Percentiles rank a stretch among this genome's conserved stretches.
Conservation (phyloP, 2,888 invertebrate genomes). For the Eilema depressum region DNA sequence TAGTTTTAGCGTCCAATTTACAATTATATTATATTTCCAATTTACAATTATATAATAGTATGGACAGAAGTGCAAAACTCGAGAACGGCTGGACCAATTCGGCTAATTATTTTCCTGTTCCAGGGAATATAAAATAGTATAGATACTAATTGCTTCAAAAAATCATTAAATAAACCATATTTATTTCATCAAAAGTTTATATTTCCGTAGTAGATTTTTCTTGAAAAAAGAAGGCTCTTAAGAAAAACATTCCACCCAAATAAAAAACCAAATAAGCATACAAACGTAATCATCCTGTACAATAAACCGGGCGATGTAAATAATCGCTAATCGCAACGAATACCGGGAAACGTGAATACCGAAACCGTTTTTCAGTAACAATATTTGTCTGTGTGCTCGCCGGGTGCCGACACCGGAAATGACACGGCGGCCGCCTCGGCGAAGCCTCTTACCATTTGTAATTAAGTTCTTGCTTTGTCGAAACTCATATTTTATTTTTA, state of each 20-base stretch:
- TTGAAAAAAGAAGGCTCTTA: background rate
- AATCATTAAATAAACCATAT: too few species aligned
- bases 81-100: too few species aligned
- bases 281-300: slow-evolving; percentile 6
- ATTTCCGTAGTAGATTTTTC: background rate
- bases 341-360: slow-evolving; percentile 36
- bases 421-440: slow-evolving; percentile 33
- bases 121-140: too few species aligned
- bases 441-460: slow-evolving; percentile 41
- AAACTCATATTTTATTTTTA: slow-evolving; percentile 32
- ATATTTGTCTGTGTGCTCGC: slow-evolving; percentile 38
- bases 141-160: too few species aligned
- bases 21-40: too few species aligned
- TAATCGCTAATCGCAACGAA: slow-evolving; percentile 39
- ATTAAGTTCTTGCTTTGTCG: slow-evolving; percentile 46
- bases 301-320: slow-evolving; percentile 19
- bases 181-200: too few species aligned
- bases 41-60: too few species aligned
- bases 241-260: background rate
- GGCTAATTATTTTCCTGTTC: too few species aligned
- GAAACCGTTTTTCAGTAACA: slow-evolving; percentile 33
- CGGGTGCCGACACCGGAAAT: slow-evolving; percentile 40
- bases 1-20: too few species aligned
- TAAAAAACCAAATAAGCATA: slow-evolving; percentile 6
- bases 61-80: too few species aligned